Conservation (phyloP, 2,888 invertebrate species). For the Hypercompe scribonia region DNA sequence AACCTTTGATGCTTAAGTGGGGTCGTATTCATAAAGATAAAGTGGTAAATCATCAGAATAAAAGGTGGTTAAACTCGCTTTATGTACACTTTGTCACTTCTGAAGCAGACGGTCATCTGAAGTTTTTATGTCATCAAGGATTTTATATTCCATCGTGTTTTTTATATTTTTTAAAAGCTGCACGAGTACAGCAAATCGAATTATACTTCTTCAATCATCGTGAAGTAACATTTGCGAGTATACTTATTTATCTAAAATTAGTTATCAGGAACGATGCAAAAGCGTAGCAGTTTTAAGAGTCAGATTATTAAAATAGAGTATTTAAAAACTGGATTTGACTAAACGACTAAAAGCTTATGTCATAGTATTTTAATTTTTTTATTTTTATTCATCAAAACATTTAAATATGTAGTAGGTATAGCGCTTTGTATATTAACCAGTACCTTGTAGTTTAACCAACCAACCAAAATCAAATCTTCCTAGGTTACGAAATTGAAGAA, state of each 20-base stretch:
- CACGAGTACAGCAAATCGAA: background rate
- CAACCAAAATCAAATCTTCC: too few species aligned
- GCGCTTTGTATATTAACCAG: too few species aligned
- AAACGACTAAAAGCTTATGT: too few species aligned
- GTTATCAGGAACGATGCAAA: background rate
- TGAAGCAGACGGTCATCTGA: conserved; percentile 12
- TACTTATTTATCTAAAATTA: background rate
- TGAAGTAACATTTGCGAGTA: background rate
- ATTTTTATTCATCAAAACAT: background rate
- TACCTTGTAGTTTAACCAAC: too few species aligned
- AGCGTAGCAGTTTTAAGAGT: background rate
- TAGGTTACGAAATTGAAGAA: background rate
- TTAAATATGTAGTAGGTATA: too few species aligned
- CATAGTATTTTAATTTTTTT: too few species aligned
- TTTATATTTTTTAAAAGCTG: background rate
- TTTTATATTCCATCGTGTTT: background rate
- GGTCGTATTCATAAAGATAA: conserved; percentile 24
- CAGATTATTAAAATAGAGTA: background rate
- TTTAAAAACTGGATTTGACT: background rate
- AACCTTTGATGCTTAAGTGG: conserved; percentile 30
- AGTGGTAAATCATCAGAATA: conserved; percentile 24
- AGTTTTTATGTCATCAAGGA: background rate
- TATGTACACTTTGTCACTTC: conserved; percentile 9
- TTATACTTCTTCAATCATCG: background rate
- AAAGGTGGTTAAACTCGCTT: conserved; percentile 15